phyloP scores from a whole-genome alignment of 2,888 invertebrate species.

The Cryptus armator region DNA sequence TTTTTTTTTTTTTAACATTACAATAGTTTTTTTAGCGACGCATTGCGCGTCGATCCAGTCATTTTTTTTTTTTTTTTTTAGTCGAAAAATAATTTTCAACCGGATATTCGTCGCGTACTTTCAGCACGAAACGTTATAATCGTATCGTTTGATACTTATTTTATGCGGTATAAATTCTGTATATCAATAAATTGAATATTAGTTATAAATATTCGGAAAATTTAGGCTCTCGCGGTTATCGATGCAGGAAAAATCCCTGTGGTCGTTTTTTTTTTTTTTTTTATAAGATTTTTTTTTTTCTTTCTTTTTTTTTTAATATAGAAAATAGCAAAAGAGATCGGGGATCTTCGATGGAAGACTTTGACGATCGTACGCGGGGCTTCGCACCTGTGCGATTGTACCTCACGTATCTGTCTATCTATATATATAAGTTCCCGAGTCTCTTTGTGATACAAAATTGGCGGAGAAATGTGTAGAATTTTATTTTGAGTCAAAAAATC shows the following conservation, averaged over 20 bases:
- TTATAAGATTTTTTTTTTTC: constrained; percentile 26
- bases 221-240: not conserved
- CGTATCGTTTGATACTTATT: not conserved
- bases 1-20: constrained; percentile 14
- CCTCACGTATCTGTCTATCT: constrained; percentile 9
- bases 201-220: constrained; percentile 34
- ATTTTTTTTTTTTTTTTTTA: constrained; percentile 25
- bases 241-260: constrained; percentile 5
- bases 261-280: constrained; percentile 10
- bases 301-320: constrained; percentile 40
- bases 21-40: constrained; percentile 56
- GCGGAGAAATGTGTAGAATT: not conserved
- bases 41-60: constrained; percentile 50
- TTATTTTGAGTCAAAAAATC: not conserved
- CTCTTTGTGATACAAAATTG: not conserved
- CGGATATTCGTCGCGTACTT: constrained; percentile 57
- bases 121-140: constrained; percentile 56
- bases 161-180: constrained; percentile 47
- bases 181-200: constrained; percentile 39
- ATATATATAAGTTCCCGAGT: not conserved
- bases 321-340: constrained; percentile 9
- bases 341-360: constrained; percentile 42
- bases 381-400: constrained; percentile 15
- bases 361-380: constrained; percentile 3
- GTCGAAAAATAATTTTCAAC: constrained; percentile 31